phyloP scores from a whole-genome alignment of 1,140 invertebrate genomes.

The Zaprionus lachaisei region DNA sequence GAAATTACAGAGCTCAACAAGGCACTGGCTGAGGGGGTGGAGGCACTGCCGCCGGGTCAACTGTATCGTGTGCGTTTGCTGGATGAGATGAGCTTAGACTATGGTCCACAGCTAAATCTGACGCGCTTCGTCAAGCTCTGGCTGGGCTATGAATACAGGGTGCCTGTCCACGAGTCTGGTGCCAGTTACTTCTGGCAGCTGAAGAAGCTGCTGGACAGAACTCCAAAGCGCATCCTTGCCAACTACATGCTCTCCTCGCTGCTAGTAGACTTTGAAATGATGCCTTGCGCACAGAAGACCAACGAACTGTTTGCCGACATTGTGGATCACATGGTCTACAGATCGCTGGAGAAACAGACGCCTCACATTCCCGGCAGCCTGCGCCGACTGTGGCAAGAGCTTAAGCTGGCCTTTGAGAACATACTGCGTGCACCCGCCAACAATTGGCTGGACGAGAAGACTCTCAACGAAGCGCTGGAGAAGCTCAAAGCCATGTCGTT shows the following conservation, averaged over 20 bases:
- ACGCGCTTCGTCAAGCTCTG: conserved; percentile 66
- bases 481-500: conserved; percentile 70
- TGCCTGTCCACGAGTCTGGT: conserved; percentile 71
- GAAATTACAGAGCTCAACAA: conserved; percentile 43
- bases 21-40: conserved; percentile 31
- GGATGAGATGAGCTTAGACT: conserved; percentile 55
- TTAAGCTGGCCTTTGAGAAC: conserved; percentile 59
- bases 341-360: conserved; percentile 50
- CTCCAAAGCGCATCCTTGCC: conserved; percentile 85
- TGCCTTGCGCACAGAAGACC: conserved; percentile 52
- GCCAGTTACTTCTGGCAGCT: conserved; percentile 84
- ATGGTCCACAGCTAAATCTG: conserved; percentile 77
- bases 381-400: conserved; percentile 55
- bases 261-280: conserved; percentile 55
- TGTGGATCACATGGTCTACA: conserved; percentile 63
- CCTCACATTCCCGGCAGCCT: conserved; percentile 57
- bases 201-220: conserved; percentile 82
- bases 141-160: conserved; percentile 60
- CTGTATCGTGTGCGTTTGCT: conserved; percentile 57
- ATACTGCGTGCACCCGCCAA: conserved; percentile 24
- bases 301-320: conserved; percentile 57
- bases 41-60: conserved; percentile 46
- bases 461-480: conserved; percentile 47
- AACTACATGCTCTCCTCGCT: conserved; percentile 91
- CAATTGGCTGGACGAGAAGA: conserved; percentile 58